These are phyloP conservation scores for Drosophila seguyi DNA, from an alignment of 1,140 invertebrate genomes.

Conservation along the genomic window DNA sequence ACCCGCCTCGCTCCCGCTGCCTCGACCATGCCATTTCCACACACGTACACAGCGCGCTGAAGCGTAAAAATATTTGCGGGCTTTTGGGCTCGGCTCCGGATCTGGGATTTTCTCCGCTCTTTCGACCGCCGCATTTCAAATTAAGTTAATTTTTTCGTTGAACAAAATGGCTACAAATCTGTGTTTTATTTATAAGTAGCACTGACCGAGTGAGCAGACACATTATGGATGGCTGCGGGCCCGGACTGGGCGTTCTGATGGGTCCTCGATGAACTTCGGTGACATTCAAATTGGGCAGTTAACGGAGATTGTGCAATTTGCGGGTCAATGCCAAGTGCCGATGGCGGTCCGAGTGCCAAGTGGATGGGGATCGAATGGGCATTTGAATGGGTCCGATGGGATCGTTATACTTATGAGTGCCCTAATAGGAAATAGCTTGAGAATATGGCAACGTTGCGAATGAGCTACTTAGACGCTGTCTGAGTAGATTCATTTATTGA, in stretches of 20 bases:
- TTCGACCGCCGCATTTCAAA: constrained; percentile 56
- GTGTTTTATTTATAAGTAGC: constrained; percentile 70
- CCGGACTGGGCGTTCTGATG: constrained; percentile 26
- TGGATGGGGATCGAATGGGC: constrained; percentile 33
- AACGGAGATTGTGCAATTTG: constrained; percentile 64
- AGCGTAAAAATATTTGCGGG: constrained; percentile 70
- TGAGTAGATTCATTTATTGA: neutral
- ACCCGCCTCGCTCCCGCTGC: neutral
- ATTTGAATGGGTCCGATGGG: constrained; percentile 40
- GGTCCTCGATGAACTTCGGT: constrained; percentile 43
- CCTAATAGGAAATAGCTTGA: constrained; percentile 20
- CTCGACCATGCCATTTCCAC: constrained; percentile 9
- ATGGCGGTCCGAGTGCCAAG: constrained; percentile 30
- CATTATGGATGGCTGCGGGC: constrained; percentile 44
- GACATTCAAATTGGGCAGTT: constrained; percentile 66
- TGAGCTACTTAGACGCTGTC: constrained; percentile 1
- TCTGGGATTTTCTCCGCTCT: constrained; percentile 26
- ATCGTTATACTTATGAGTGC: constrained; percentile 28
- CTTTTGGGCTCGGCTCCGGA: constrained; percentile 44
- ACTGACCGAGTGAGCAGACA: constrained; percentile 42
- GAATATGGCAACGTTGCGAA: constrained; percentile 24
- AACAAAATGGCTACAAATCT: constrained; percentile 63
- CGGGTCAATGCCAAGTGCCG: constrained; percentile 53
- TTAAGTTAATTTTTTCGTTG: constrained; percentile 52
- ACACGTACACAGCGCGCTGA: constrained; percentile 43